A percentile compares a stretch with the other conserved stretches of the same genome.
Evolutionary conservation across 2,888 invertebrate genomes (phyloP).

Genomic region (Sialis fuliginosa): DNA sequence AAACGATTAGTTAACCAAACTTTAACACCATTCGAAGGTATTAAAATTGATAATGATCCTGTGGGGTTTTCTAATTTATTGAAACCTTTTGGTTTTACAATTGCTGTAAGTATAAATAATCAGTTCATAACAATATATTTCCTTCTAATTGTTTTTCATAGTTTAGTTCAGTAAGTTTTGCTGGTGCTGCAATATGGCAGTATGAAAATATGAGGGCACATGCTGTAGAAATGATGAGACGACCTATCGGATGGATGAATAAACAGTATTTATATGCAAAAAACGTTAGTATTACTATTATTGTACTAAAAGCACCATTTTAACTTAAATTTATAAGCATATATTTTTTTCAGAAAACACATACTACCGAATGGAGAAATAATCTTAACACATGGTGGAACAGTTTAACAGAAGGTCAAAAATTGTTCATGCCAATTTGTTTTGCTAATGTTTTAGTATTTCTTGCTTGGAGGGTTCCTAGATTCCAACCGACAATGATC

Average conservation of each 20-base stretch:
- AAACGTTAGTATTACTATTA: constrained; percentile 1
- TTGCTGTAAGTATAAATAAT: constrained; percentile 34
- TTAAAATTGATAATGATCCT: constrained; percentile 27
- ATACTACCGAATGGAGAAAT: constrained; percentile 15
- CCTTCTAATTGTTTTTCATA: constrained; percentile 11
- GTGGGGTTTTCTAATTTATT: constrained; percentile 29
- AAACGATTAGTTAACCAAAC: neutral
- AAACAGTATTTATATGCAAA: constrained; percentile 10
- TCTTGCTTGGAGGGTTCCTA: constrained; percentile 61
- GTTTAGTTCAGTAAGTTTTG: constrained; percentile 41
- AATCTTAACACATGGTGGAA: constrained; percentile 49
- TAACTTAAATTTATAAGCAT: constrained; percentile 1
- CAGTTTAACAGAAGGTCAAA: constrained; percentile 50
- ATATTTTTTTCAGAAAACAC: constrained; percentile 4
- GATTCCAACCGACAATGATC: constrained; percentile 53
- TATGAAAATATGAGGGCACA: constrained; percentile 55
- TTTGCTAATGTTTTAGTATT: constrained; percentile 64
- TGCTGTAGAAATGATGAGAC: constrained; percentile 32
- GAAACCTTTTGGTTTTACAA: constrained; percentile 45
- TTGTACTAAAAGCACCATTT: neutral
- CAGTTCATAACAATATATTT: constrained; percentile 17
- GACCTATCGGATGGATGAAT: constrained; percentile 34
- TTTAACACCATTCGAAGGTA: constrained; percentile 24
- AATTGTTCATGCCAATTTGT: constrained; percentile 64
- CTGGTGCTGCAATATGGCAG: constrained; percentile 70